Percentiles rank a stretch among this genome's conserved stretches.
Evolutionary conservation across 2,888 invertebrate species (phyloP).

Genomic region (Cephalotes varians): DNA sequence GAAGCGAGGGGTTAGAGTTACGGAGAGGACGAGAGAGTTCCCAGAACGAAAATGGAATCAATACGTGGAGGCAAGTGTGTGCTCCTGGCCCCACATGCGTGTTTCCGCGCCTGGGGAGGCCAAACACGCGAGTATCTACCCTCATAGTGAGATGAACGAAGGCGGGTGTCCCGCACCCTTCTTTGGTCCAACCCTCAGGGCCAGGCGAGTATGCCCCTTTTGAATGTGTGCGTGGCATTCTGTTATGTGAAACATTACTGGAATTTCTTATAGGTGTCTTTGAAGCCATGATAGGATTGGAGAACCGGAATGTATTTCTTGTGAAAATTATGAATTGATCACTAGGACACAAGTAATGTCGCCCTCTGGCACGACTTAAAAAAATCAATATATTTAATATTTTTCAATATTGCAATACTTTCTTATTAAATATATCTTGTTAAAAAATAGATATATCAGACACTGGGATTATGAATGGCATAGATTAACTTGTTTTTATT

Average conservation of each 20-base stretch:
- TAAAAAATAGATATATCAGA: not conserved
- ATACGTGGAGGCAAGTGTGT: conserved; percentile 83
- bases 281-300: conserved; percentile 31
- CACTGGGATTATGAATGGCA: not conserved
- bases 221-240: conserved; percentile 58
- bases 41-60: conserved; percentile 83
- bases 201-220: conserved; percentile 57
- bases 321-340: conserved; percentile 5
- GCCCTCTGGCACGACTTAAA: too few relatives aligned
- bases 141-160: conserved; percentile 65
- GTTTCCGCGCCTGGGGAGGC: conserved; percentile 78
- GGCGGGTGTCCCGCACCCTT: conserved; percentile 65
- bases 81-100: conserved; percentile 81
- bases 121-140: conserved; percentile 76
- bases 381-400: not conserved
- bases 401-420: not conserved
- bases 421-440: not conserved
- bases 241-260: conserved; percentile 65
- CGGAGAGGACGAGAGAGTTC: conserved; percentile 72
- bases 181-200: conserved; percentile 63
- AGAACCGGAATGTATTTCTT: conserved; percentile 33
- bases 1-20: conserved; percentile 57
- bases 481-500: not conserved
- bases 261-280: conserved; percentile 61
- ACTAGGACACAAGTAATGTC: not conserved